phyloP scores from a whole-genome alignment of 2,113 vertebrate species.

The Camelus bactrianus region DNA sequence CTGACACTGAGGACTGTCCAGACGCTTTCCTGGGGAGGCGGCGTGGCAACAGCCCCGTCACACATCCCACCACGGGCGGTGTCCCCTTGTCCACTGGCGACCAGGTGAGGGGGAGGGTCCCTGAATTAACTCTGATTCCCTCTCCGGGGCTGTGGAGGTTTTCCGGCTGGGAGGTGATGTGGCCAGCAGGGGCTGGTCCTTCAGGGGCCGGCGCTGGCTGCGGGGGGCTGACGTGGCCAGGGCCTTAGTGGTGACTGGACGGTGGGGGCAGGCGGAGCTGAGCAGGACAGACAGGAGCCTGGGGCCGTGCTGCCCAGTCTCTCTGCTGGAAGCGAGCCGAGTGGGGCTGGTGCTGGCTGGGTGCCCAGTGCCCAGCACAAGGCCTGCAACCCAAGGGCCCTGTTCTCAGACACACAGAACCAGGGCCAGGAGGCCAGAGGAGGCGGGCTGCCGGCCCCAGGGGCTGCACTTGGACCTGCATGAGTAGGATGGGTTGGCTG shows the following conservation, averaged over 20 bases:
- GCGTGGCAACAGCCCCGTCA: neutral
- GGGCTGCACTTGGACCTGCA: neutral
- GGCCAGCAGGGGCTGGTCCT: neutral
- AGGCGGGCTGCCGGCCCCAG: neutral
- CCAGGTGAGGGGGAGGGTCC: neutral
- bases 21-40: neutral
- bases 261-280: neutral
- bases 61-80: fast-evolving
- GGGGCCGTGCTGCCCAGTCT: neutral
- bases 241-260: too few relatives aligned
- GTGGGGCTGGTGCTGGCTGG: neutral
- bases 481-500: neutral
- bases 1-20: too few relatives aligned
- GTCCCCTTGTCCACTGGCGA: neutral
- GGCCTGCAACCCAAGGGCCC: neutral
- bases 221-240: neutral
- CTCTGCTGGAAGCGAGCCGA: neutral
- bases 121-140: neutral
- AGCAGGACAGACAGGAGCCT: neutral
- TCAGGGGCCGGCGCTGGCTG: neutral
- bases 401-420: neutral
- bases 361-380: neutral
- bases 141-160: neutral
- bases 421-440: neutral
- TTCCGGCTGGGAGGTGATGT: neutral